Conservation (phyloP, 1,140 invertebrate genomes). For the Mamestra configurata region DNA sequence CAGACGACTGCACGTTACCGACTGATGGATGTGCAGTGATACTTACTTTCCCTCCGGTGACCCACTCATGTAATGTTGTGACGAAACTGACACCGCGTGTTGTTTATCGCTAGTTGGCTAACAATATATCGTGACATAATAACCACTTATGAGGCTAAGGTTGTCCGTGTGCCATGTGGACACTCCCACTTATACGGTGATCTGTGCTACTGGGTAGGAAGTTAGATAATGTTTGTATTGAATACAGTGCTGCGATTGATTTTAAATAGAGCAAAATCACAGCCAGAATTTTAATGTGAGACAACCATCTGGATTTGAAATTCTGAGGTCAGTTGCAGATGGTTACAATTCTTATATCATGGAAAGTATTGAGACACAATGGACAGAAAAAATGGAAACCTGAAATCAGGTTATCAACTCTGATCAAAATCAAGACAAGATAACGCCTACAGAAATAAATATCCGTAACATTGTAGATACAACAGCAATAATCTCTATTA, state of each 20-base stretch:
- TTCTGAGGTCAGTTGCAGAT: background rate
- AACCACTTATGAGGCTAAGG: slow-evolving; percentile 78
- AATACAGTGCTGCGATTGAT: slow-evolving; percentile 10
- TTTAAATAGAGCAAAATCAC: slow-evolving; percentile 3
- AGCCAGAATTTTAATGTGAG: slow-evolving; percentile 8
- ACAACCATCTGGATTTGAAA: background rate
- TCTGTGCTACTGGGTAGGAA: slow-evolving; percentile 50
- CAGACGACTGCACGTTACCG: slow-evolving; percentile 9
- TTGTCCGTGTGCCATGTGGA: slow-evolving; percentile 62
- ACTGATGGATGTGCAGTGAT: slow-evolving; percentile 30
- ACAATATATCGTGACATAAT: slow-evolving; percentile 66
- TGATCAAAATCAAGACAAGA: background rate
- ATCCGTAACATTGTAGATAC: background rate
- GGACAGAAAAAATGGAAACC: background rate
- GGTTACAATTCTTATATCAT: background rate
- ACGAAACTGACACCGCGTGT: slow-evolving; percentile 64
- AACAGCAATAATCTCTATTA: background rate
- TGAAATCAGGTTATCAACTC: background rate
- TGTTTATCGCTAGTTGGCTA: slow-evolving; percentile 68
- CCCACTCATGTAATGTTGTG: slow-evolving; percentile 69
- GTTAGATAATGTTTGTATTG: slow-evolving; percentile 22
- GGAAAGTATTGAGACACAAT: background rate
- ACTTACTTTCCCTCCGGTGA: slow-evolving; percentile 64
- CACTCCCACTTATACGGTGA: slow-evolving; percentile 42
- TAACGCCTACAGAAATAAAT: background rate